A percentile compares a stretch with the other conserved stretches of the same genome.
phyloP scores from a whole-genome alignment of 2,113 vertebrate species.

The Sciurus niger region DNA sequence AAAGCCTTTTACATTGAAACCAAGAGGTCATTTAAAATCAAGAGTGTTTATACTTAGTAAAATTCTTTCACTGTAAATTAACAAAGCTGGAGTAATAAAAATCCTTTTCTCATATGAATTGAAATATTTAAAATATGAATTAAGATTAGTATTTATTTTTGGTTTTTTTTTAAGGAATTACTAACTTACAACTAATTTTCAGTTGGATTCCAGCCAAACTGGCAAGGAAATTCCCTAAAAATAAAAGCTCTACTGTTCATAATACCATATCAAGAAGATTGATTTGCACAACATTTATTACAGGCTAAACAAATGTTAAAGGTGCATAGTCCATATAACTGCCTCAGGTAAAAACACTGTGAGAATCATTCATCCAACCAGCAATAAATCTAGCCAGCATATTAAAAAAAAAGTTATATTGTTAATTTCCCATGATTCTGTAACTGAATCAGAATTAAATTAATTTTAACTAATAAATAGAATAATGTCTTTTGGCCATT shows the following conservation, averaged over 20 bases:
- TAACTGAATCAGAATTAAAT: background rate
- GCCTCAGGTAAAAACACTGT: slow-evolving; percentile 80
- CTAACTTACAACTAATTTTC: slow-evolving; percentile 77
- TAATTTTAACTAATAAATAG: slow-evolving; percentile 11
- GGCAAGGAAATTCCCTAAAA: slow-evolving; percentile 76
- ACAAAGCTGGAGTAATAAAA: slow-evolving; percentile 67
- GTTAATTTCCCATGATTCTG: slow-evolving; percentile 41
- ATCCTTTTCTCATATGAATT: slow-evolving; percentile 67
- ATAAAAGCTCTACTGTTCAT: slow-evolving; percentile 79
- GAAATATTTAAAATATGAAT: slow-evolving; percentile 28
- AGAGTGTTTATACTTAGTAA: slow-evolving; percentile 60
- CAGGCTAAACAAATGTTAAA: slow-evolving; percentile 84
- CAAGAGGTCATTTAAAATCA: slow-evolving; percentile 60
- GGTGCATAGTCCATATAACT: slow-evolving; percentile 69
- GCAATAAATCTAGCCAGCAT: slow-evolving; percentile 61
- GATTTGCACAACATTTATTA: slow-evolving; percentile 82
- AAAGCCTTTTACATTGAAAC: slow-evolving; percentile 78
- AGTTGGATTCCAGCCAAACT: slow-evolving; percentile 73
- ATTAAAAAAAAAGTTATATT: background rate
- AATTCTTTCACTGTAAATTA: slow-evolving; percentile 57
- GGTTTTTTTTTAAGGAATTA: slow-evolving; percentile 13
- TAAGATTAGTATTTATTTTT: slow-evolving; percentile 58
- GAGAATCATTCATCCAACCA: slow-evolving; percentile 70
- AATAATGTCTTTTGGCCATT: background rate
- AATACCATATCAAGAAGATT: slow-evolving; percentile 83